Evolutionary conservation across 2,113 vertebrate genomes (phyloP).

Genomic region (Vulpes lagopus): DNA sequence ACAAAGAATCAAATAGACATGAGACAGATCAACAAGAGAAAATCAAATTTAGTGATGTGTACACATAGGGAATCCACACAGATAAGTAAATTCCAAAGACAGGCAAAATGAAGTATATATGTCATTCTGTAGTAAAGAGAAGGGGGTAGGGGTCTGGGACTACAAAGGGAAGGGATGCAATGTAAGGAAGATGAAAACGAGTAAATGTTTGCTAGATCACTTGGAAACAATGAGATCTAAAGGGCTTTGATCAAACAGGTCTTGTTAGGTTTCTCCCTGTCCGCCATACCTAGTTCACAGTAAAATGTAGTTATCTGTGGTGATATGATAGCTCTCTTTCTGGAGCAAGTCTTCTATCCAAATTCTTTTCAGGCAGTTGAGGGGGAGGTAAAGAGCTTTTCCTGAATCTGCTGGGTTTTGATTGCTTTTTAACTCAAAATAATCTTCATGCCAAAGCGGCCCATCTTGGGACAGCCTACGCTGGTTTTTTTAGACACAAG

Average conservation of each 20-base stretch:
- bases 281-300: not conserved
- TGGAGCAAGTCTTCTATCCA: not conserved
- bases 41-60: not conserved
- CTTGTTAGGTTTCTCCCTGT: not conserved
- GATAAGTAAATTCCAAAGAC: not conserved
- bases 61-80: not conserved
- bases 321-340: not conserved
- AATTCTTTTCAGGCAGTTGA: not conserved
- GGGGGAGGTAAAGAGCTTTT: not conserved
- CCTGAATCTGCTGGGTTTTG: not conserved
- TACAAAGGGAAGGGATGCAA: not conserved
- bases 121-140: not conserved
- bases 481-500: not conserved
- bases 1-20: not conserved
- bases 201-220: not conserved
- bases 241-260: not conserved
- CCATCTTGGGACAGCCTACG: not conserved
- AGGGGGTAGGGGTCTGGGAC: not conserved
- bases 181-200: not conserved
- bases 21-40: not conserved
- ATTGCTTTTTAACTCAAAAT: not conserved
- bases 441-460: not conserved
- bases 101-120: not conserved
- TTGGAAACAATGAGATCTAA: not conserved
- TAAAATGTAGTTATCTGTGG: not conserved